These are phyloP conservation scores for Tigriopus californicus DNA, from an alignment of 2,888 invertebrate species.

Conservation along the genomic window DNA sequence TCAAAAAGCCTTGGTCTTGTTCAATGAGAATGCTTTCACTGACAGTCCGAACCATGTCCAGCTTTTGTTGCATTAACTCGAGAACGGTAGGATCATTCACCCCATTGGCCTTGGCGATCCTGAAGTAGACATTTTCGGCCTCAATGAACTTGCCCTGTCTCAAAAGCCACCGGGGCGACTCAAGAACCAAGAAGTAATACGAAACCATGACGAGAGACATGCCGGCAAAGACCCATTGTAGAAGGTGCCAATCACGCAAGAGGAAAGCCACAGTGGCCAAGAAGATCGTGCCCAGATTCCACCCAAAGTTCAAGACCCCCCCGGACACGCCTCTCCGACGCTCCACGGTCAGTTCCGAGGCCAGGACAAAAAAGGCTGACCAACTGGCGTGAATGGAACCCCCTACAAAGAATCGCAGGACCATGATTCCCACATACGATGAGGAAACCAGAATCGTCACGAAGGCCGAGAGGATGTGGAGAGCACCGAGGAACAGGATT, in stretches of 20 bases:
- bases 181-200: neutral
- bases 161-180: slow-evolving; percentile 3
- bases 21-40: too few species aligned
- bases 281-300: neutral
- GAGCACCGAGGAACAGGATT: neutral
- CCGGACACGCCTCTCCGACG: neutral
- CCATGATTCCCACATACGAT: neutral
- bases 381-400: neutral
- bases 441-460: neutral
- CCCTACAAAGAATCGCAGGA: neutral
- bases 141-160: neutral
- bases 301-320: neutral
- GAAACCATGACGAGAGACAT: neutral
- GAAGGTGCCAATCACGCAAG: neutral
- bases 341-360: neutral
- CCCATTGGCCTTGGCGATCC: neutral
- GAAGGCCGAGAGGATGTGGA: neutral
- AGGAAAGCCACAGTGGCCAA: neutral
- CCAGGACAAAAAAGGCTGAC: neutral
- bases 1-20: too few species aligned
- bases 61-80: neutral
- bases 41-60: neutral
- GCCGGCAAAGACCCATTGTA: slow-evolving; percentile 4
- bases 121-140: neutral
- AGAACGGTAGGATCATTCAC: neutral